Evolutionary conservation across 2,797 vertebrate genomes (phyloP), one percentile per base, ranked within the genome.

Genomic region (Amblyopsis hoosieri): DNA sequence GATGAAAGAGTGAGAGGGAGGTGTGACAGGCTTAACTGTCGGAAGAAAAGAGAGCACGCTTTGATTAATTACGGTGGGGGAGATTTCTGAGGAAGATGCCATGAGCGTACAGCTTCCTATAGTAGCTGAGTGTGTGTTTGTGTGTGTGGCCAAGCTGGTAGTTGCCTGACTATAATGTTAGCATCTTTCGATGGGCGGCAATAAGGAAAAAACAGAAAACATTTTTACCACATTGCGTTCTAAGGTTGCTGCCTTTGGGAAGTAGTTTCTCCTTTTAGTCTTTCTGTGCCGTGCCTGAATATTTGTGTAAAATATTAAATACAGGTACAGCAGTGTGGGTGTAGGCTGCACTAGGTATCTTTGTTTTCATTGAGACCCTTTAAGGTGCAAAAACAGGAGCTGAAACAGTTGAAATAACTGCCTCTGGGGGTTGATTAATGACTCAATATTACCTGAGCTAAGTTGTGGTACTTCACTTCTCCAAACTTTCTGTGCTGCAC

Each of bases 11-110:
- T 86, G 86, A 90, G 67, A 81, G 86, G 83, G 76, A 69, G 71
- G 70, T 72, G 80, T 89, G 91, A 90, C 90, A 85, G 80, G 84
- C 78, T 76, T 81, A 87, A 89, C 83, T 82, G 33, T 78, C 42
- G 64, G 60, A 77, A 74, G 81, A 80, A 85, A 84, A 76, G 62
- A 80, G 86, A 80, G 33, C 78, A 37, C 69, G 78, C 64, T 79
- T 75, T 92, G 90, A 93, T 92, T 92, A 92, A 93, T 93, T 89
- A 80, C 79, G 1, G 60, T 52, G 63, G 85, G 83, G 83, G 74
- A 78, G 89, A 84, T 75, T 83, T 83, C 74, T 74, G 81, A 83
- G 83, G 82, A 80, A 85, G 78, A 78, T 82, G 74, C 72, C 1
- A 73, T 71, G 68, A 69, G 71, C 64, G 75, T 75, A 67, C 64